phyloP scores from a whole-genome alignment of 2,113 vertebrate genomes.

The Apodemus sylvaticus region DNA sequence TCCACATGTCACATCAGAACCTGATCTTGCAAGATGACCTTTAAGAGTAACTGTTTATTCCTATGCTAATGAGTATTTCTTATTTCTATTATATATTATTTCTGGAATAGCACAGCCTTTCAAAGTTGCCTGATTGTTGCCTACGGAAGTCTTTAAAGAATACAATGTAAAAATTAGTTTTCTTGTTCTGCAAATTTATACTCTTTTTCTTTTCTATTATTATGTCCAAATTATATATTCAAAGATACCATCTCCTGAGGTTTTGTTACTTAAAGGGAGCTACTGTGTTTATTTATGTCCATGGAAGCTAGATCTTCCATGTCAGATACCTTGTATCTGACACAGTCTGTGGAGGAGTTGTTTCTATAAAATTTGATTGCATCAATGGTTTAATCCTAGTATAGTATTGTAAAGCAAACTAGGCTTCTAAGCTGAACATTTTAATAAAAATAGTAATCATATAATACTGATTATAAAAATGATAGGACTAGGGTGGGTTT shows the following conservation, averaged over 20 bases:
- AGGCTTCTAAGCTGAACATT: constrained; percentile 9
- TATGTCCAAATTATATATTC: constrained; percentile 63
- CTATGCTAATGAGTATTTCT: constrained; percentile 81
- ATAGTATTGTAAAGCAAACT: constrained; percentile 65
- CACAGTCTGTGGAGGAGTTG: constrained; percentile 2
- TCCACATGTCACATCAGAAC: constrained; percentile 68
- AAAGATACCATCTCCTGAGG: constrained; percentile 48
- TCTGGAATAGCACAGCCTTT: constrained; percentile 61
- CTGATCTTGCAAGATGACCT: constrained; percentile 81
- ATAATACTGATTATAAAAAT: neutral
- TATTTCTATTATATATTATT: constrained; percentile 73
- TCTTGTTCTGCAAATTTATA: constrained; percentile 66
- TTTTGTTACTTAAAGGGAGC: constrained; percentile 60
- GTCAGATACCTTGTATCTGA: neutral
- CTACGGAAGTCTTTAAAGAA: constrained; percentile 64
- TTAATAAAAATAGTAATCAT: constrained; percentile 62
- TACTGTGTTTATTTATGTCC: constrained; percentile 61
- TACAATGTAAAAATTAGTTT: constrained; percentile 58
- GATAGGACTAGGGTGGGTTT: neutral
- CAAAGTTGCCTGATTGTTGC: constrained; percentile 66
- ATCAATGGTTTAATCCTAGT: constrained; percentile 35
- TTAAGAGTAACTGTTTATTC: constrained; percentile 81
- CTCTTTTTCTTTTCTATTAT: constrained; percentile 57
- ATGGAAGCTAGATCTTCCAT: constrained; percentile 59
- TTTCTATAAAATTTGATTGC: constrained; percentile 52